Base-by-base conservation (phyloP, 2,797 vertebrate species). In the Hippoglossus hippoglossus region DNA sequence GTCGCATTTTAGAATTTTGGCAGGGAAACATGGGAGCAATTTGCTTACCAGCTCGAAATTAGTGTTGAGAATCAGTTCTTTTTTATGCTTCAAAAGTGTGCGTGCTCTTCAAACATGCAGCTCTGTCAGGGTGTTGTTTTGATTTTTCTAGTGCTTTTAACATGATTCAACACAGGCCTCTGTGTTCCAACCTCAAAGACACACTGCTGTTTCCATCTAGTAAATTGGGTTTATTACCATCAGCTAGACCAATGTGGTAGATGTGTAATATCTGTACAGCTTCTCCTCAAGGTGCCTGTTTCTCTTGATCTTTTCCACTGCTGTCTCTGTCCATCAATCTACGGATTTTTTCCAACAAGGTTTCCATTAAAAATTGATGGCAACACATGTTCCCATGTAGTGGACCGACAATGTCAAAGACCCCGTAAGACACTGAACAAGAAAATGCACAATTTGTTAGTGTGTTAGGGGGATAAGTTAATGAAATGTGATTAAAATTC, bases 61-160 rank as follows among this genome's bases (percentile, higher is more conserved):
- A 77, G 36, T 68, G 66, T 80, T 72, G 74, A 79, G 79, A 61
- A 87, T 77, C 58, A 59, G 65, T 75, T 73, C 44, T 74, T 84
- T 85, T 87, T 67, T 63, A 64, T 73, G 65, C 71, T 72, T 81
- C 80, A 81, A 68, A 82, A 54, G 76, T 66, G 47, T 54, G 34
- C 11, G 21, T 15, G 2, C 47, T 26, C 63, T 74, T 55, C 44
- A 54, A 59, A 89, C 80, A 79, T 72, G 68, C 70, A 77, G 61
- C 67, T 71, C 69, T 73, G 61, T 86, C 71, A 66, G 61, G 58
- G 36, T 77, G 53, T 78, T 81, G 72, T 81, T 90, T 80, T 74
- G 63, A 79, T 84, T 81, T 80, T 75, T 78, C 52, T 19, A 49
- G 44, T 73, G 64, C 83, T 91, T 89, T 91, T 46, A 88, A 81